These are phyloP conservation scores for Campylorhamphus procurvoides DNA, from an alignment of 2,113 vertebrate species.

Conservation along the genomic window DNA sequence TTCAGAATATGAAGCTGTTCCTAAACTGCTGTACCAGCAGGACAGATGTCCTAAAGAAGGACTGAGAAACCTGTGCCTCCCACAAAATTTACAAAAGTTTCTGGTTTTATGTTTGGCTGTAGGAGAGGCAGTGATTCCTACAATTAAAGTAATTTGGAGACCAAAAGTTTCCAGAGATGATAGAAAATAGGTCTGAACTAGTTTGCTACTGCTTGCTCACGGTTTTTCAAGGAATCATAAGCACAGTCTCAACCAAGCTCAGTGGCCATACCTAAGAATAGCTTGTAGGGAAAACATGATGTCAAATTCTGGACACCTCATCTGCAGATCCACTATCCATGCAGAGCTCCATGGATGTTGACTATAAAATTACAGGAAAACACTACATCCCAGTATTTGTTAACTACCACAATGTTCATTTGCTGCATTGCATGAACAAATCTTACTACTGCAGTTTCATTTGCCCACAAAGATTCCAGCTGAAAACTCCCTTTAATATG, in stretches of 20 bases:
- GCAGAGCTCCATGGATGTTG: accelerated
- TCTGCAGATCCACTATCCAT: background rate
- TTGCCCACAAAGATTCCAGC: slow-evolving; percentile 12
- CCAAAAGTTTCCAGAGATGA: background rate
- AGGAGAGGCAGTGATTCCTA: background rate
- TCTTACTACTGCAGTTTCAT: background rate
- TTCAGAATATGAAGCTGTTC: background rate
- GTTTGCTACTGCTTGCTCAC: accelerated
- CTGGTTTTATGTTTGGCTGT: background rate
- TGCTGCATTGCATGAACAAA: background rate
- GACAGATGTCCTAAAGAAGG: background rate
- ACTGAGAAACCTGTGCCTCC: background rate
- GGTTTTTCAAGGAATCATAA: background rate
- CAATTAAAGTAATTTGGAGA: background rate
- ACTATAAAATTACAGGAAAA: background rate
- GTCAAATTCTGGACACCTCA: background rate
- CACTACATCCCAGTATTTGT: background rate
- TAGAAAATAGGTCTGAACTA: background rate
- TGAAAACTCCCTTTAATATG: slow-evolving; percentile 31
- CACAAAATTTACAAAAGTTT: accelerated
- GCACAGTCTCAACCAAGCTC: background rate
- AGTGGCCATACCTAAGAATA: background rate
- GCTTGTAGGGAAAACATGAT: background rate
- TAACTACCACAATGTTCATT: background rate
- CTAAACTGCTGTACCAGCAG: background rate